Percentiles rank a stretch among this genome's conserved stretches.
Evolutionary conservation across 2,888 invertebrate species (phyloP).

Genomic region (Flexamia atlantica): DNA sequence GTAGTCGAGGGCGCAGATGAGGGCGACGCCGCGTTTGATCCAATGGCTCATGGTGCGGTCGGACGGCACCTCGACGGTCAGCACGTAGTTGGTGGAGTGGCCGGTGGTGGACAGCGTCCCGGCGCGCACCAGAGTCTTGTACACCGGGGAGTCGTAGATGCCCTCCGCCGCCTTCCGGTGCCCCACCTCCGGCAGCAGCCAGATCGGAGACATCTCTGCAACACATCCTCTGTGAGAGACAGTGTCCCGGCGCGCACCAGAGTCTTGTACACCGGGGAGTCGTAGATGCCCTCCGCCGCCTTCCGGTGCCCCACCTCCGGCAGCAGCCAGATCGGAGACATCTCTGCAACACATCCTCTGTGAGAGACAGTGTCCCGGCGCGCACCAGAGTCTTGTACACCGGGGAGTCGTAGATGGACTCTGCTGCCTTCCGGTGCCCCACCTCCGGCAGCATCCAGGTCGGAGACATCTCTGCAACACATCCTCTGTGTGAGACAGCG

Average conservation of each 20-base stretch:
- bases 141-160: constrained; percentile 81
- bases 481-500: constrained; percentile 74
- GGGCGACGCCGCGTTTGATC: constrained; percentile 81
- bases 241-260: constrained; percentile 80
- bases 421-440: constrained; percentile 76
- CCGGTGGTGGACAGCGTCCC: constrained; percentile 83
- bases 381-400: constrained; percentile 82
- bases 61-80: constrained; percentile 80
- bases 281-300: constrained; percentile 75
- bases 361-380: constrained; percentile 79
- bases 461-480: constrained; percentile 80
- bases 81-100: constrained; percentile 83
- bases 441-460: constrained; percentile 84
- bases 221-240: constrained; percentile 72
- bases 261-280: constrained; percentile 83
- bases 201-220: constrained; percentile 83
- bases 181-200: constrained; percentile 83
- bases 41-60: constrained; percentile 78
- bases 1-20: constrained; percentile 76
- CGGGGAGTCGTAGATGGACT: constrained; percentile 79
- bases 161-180: constrained; percentile 76
- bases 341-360: constrained; percentile 75
- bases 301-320: constrained; percentile 81
- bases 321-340: constrained; percentile 84
- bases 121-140: constrained; percentile 81